A percentile compares a stretch with the other conserved stretches of the same genome.
Conservation (phyloP, 2,888 invertebrate species). For the Phortica okadai region DNA sequence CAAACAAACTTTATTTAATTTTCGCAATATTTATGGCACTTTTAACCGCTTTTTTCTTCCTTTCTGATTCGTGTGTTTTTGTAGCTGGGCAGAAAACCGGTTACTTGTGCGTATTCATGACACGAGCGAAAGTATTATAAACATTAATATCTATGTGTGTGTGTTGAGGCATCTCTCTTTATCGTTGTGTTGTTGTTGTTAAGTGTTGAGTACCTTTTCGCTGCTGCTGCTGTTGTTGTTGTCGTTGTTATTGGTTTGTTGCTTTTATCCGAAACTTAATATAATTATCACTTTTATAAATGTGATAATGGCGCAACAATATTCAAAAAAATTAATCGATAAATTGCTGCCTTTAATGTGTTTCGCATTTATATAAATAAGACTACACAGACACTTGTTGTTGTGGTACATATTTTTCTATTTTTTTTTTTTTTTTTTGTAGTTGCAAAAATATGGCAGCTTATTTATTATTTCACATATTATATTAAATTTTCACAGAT, state of each 20-base stretch:
- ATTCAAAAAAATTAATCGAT: slow-evolving; percentile 67
- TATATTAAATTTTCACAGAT: slow-evolving; percentile 4
- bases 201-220: background rate
- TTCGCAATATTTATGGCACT: background rate
- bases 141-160: background rate
- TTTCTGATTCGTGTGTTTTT: no score
- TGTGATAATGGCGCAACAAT: slow-evolving; percentile 67
- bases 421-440: background rate
- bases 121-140: background rate
- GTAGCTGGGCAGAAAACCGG: background rate
- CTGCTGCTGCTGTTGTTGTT: background rate
- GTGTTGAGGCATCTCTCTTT: background rate
- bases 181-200: background rate
- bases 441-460: slow-evolving; percentile 9
- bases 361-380: background rate
- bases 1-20: background rate
- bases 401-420: background rate
- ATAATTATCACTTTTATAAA: slow-evolving; percentile 70
- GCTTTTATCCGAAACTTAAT: slow-evolving; percentile 47
- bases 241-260: background rate
- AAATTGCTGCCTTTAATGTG: slow-evolving; percentile 42
- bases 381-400: slow-evolving; percentile 7
- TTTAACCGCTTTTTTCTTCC: background rate
- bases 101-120: background rate
- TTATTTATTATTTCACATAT: slow-evolving; percentile 14